Base-by-base conservation (phyloP, 2,113 vertebrate genomes). In the Gila orcuttii region DNA sequence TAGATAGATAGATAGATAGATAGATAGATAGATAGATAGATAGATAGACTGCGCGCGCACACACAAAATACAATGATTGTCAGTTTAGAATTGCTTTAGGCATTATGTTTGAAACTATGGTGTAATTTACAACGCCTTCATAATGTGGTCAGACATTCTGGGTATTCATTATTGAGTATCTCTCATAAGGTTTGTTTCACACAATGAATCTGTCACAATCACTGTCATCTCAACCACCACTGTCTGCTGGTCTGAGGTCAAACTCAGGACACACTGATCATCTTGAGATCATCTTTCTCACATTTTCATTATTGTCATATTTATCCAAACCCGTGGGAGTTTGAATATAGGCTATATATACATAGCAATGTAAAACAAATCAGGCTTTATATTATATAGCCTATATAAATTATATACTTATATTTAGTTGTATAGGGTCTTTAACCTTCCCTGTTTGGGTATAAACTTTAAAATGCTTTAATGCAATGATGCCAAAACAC, bases 151-250 rank as follows among this genome's bases (percentile, higher is more conserved):
- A 68, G 74, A 85, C 75, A 85, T 36, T 85, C 45, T 69, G 59
- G 77, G 84, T 69, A 36, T 68, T 79, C 33, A 69, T 81, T 80
- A 75, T 74, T 50, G 47, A 55, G 52, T 81, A 78, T 47, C 19
- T 80, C 57, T 73, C 57, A 82, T 15, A 82, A 68, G 60, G 39
- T 74, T 60, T 85, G 64, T 79, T 25, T 85, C 84, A 59, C 47
- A 85, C 85, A 73, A 81, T 75, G 60, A 78, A 64, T 86, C 85
- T 75, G 64, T 81, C 78, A 81, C 78, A 86, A 74, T 86, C 77
- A 62, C 85, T 59, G 77, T 74, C 85, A 71, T 73, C 12, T 50
- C 83, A 28, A 57, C 57, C 23, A 15, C 25, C 52, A 71, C 71
- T 85, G 75, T 85, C 75, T 85, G 33, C 12, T 25, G 31, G 31